Evolutionary conservation across 2,113 vertebrate species (phyloP), one percentile per base, ranked within the genome.

Genomic region (Pogonocichla stellata): DNA sequence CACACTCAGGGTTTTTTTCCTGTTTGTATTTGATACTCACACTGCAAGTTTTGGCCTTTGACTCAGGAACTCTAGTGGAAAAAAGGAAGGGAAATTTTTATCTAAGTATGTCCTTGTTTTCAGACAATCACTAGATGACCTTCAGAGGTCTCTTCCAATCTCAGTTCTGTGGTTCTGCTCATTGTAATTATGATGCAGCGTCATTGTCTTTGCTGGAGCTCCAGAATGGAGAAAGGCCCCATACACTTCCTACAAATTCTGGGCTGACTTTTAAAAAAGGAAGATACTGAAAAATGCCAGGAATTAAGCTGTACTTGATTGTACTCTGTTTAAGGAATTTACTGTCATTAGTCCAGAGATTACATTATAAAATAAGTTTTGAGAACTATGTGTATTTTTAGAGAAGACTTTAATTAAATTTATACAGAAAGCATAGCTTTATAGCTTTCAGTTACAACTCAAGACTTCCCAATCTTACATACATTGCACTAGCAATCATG

Each of bases 1-100:
- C 12, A 67, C 17, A 9, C 4, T 31, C 1, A 1, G 12, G 14
- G 3, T 0, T 13, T 38, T 60, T 61, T 70, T 51, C 38, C 40
- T 47, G 20, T 66, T 82, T 70, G 38, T 56, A 36, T 72, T 54
- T 60, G 40, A 60, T 60, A 65, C 4, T 54, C 19, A 20, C 34
- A 14, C 40, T 43, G 69, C 19, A 14, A 36, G 15, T 56, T 82
- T 48, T 87, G 43, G 60, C 42, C 33, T 77, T 74, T 87, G 60
- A 65, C 26, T 67, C 19, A 4, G 31, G 31, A 90, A 51, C 17
- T 65, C 19, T 45, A 24, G 12, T 67, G 57, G 20, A 71, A 66
- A 38, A 84, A 71, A 64, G 31, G 20, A 48, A 81, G 56, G 34
- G 24, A 28, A n/a, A 14, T 43, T 58, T 90, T 60, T 17, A 61